phyloP scores from a whole-genome alignment of 92 coral and sea anemone species.

The Porites rus region DNA sequence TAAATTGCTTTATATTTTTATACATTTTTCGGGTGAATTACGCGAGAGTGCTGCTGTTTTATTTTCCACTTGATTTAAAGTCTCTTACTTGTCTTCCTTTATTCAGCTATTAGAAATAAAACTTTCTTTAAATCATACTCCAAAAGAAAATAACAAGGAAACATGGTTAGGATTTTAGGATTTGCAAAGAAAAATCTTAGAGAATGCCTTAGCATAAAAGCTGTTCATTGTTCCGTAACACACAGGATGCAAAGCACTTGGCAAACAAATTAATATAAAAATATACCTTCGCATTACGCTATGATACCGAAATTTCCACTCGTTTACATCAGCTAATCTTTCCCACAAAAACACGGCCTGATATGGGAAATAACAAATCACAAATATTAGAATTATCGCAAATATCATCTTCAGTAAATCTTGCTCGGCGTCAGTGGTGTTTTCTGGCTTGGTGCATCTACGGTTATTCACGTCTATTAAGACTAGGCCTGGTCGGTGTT shows the following conservation, averaged over 20 bases:
- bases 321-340: constrained; percentile 9
- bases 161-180: too few species aligned
- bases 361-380: constrained; percentile 65
- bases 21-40: too few species aligned
- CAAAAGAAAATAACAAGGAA: too few species aligned
- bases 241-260: constrained; percentile 68
- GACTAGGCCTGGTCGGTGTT: neutral
- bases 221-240: constrained; percentile 76
- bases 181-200: constrained; percentile 50
- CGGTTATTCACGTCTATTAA: neutral
- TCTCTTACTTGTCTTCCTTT: too few species aligned
- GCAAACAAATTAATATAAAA: constrained; percentile 64
- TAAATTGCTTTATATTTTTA: too few species aligned
- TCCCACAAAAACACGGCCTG: constrained; percentile 58
- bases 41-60: too few species aligned
- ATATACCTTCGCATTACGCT: constrained; percentile 28
- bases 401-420: constrained; percentile 70
- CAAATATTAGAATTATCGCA: constrained; percentile 42
- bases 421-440: constrained; percentile 35
- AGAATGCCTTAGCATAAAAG: constrained; percentile 69
- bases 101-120: too few species aligned
- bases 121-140: too few species aligned
- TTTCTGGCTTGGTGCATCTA: constrained; percentile 17
- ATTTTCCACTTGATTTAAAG: too few species aligned
- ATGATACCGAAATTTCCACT: constrained; percentile 37